Percentiles rank a stretch among this genome's conserved stretches.
phyloP scores from a whole-genome alignment of 2,888 invertebrate species.

The Rotaria magnacalcarata region DNA sequence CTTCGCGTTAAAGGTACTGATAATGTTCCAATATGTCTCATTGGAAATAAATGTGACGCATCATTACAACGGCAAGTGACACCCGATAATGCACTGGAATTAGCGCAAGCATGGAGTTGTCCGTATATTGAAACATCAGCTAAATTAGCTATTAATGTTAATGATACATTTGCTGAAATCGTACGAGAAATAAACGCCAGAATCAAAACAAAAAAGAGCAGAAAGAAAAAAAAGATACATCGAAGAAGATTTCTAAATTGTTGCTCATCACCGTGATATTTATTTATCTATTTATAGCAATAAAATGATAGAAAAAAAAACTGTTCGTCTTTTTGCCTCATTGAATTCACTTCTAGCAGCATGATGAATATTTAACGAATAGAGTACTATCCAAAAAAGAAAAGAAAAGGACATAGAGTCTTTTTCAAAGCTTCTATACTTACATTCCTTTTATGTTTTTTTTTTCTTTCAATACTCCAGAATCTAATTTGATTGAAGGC shows the following conservation, averaged over 20 bases:
- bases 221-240: conserved; percentile 11
- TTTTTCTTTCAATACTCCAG: too few relatives aligned
- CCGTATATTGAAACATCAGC: conserved; percentile 96
- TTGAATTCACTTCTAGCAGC: too few relatives aligned
- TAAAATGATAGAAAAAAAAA: neutral
- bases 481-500: too few relatives aligned
- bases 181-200: conserved; percentile 94
- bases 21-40: conserved; percentile 89
- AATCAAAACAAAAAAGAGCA: neutral
- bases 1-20: conserved; percentile 89
- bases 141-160: conserved; percentile 90
- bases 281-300: conserved; percentile 8
- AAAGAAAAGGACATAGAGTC: too few relatives aligned
- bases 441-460: too few relatives aligned
- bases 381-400: too few relatives aligned
- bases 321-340: too few relatives aligned
- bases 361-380: too few relatives aligned
- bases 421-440: too few relatives aligned
- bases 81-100: conserved; percentile 77
- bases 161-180: conserved; percentile 98
- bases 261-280: conserved; percentile 9
- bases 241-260: neutral
- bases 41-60: conserved; percentile 96
- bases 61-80: conserved; percentile 85
- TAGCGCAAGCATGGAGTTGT: conserved; percentile 92